These are phyloP conservation scores for Condylura cristata DNA, from an alignment of 2,113 vertebrate species.

Conservation along the genomic window DNA sequence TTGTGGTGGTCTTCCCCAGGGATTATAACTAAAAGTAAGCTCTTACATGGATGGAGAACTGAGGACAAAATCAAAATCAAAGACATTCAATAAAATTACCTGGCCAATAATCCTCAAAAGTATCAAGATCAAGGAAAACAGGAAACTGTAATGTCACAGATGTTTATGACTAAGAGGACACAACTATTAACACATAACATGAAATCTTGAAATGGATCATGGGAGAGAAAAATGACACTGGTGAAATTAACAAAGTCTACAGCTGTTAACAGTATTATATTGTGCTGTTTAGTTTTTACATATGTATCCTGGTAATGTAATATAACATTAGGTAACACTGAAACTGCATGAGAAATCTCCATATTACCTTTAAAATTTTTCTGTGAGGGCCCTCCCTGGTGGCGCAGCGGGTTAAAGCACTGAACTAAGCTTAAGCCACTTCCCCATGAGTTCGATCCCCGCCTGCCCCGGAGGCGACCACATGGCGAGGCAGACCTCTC, in stretches of 20 bases:
- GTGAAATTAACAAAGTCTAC: neutral
- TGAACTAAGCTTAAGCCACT: too few relatives aligned
- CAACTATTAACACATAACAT: neutral
- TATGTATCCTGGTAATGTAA: neutral
- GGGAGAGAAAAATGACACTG: neutral
- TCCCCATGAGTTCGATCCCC: too few relatives aligned
- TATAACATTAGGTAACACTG: neutral
- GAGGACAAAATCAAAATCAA: neutral
- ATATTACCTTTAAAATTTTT: neutral
- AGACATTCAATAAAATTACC: neutral
- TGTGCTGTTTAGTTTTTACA: neutral
- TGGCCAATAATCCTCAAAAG: neutral
- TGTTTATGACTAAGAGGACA: neutral
- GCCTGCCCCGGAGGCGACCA: too few relatives aligned
- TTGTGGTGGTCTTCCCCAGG: too few relatives aligned
- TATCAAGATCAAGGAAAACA: neutral
- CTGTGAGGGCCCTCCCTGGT: too few relatives aligned
- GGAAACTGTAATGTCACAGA: neutral
- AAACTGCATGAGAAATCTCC: neutral
- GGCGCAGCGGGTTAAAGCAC: too few relatives aligned
- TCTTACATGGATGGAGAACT: neutral
- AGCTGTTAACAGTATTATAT: neutral
- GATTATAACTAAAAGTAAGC: too few relatives aligned
- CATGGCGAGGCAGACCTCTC: too few relatives aligned
- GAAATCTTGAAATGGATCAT: neutral